A percentile compares a stretch with the other conserved stretches of the same genome.
These are phyloP conservation scores for Brachionichthys hirsutus DNA, from an alignment of 2,113 vertebrate genomes.

Conservation along the genomic window DNA sequence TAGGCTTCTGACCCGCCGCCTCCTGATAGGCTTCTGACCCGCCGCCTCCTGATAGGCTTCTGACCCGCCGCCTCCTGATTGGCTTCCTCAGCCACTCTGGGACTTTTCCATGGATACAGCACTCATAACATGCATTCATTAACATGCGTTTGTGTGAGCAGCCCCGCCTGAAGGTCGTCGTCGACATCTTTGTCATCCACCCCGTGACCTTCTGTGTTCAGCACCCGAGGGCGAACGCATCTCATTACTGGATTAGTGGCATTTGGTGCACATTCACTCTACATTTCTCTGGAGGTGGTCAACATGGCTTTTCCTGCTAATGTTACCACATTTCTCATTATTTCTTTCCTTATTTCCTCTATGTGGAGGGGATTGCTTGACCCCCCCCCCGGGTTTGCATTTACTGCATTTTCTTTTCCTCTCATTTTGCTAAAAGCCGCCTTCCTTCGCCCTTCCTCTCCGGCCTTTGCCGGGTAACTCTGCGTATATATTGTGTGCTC, in stretches of 20 bases:
- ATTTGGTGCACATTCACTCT: conserved; percentile 7
- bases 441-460: neutral
- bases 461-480: conserved; percentile 33
- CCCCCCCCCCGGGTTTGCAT: too few species aligned
- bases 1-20: too few species aligned
- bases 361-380: too few species aligned
- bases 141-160: neutral
- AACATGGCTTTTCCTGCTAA: too few species aligned
- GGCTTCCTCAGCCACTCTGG: too few species aligned
- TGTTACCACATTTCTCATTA: too few species aligned
- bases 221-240: conserved; percentile 32
- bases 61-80: too few species aligned
- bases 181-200: conserved; percentile 21
- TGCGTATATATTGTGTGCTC: conserved; percentile 51
- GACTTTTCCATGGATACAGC: neutral
- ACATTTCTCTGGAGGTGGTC: neutral
- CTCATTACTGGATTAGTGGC: conserved; percentile 34
- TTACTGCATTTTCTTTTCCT: conserved; percentile 43
- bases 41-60: too few species aligned
- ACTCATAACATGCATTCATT: neutral
- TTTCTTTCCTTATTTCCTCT: too few species aligned
- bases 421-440: conserved; percentile 38
- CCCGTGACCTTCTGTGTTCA: conserved; percentile 36
- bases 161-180: conserved; percentile 33
- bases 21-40: too few species aligned